Conservation (phyloP, 2,888 invertebrate genomes). For the Pammene aurita region DNA sequence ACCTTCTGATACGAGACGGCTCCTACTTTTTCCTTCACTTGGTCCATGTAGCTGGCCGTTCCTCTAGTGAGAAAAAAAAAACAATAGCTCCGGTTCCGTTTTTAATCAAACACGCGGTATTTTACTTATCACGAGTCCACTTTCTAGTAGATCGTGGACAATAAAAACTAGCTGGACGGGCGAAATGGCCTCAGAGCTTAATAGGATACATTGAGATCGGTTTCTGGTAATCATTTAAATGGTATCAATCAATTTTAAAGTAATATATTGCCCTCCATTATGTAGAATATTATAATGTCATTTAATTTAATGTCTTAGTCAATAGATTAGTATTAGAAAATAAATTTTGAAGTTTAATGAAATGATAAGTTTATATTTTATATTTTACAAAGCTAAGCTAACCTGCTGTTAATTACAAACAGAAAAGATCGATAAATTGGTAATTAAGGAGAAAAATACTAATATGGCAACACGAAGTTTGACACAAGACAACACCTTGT, state of each 20-base stretch:
- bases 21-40: too few relatives aligned
- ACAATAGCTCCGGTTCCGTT: conserved; percentile 5
- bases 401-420: too few relatives aligned
- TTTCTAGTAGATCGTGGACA: conserved; percentile 34
- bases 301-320: not conserved
- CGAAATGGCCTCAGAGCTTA: conserved; percentile 11
- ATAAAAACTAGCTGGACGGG: conserved; percentile 24
- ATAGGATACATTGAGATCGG: conserved; percentile 25
- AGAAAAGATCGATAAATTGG: too few relatives aligned
- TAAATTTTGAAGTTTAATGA: not conserved
- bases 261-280: conserved; percentile 5
- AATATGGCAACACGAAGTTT: too few relatives aligned
- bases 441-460: too few relatives aligned
- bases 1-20: too few relatives aligned
- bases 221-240: conserved; percentile 16
- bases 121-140: conserved; percentile 30
- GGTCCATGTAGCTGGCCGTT: too few relatives aligned
- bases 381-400: too few relatives aligned
- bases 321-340: too few relatives aligned
- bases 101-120: conserved; percentile 9
- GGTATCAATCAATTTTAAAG: conserved; percentile 14
- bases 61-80: too few relatives aligned
- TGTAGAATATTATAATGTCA: conserved; percentile 3
- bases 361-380: not conserved
- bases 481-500: too few relatives aligned